Evolutionary conservation across 2,888 invertebrate species (phyloP).

Genomic region (Tetranychus piercei): DNA sequence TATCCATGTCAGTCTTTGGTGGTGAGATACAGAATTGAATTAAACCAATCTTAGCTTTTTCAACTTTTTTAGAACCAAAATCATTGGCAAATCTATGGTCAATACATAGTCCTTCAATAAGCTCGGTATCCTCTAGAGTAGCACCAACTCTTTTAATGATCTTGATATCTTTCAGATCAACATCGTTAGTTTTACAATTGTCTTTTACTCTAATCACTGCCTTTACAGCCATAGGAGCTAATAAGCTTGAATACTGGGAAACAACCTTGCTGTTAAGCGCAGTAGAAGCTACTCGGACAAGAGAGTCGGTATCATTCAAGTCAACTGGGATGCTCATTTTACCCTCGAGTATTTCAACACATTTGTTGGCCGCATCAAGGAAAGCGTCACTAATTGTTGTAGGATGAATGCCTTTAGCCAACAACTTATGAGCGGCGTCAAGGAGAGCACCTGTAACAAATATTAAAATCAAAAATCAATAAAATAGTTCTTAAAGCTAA

Average conservation of each 20-base stretch:
- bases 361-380: slow-evolving; percentile 54
- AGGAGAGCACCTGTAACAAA: slow-evolving; percentile 42
- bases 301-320: slow-evolving; percentile 60
- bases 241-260: slow-evolving; percentile 80
- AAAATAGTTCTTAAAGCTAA: no score
- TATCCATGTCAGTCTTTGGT: slow-evolving; percentile 98
- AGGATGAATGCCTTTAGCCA: slow-evolving; percentile 79
- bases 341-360: slow-evolving; percentile 48
- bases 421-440: slow-evolving; percentile 76
- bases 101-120: slow-evolving; percentile 86
- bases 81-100: slow-evolving; percentile 69
- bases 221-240: slow-evolving; percentile 92
- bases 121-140: slow-evolving; percentile 88
- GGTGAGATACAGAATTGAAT: slow-evolving; percentile 99
- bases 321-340: slow-evolving; percentile 68
- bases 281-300: slow-evolving; percentile 88
- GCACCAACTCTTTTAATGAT: slow-evolving; percentile 78
- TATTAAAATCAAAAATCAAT: slow-evolving; percentile 30
- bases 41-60: slow-evolving; percentile 93
- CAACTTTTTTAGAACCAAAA: slow-evolving; percentile 77
- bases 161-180: slow-evolving; percentile 80
- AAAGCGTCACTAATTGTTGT: slow-evolving; percentile 93
- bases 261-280: slow-evolving; percentile 95
- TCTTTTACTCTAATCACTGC: slow-evolving; percentile 73
- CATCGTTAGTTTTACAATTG: slow-evolving; percentile 39